phyloP scores from a whole-genome alignment of 2,888 invertebrate species.

The Trissonchulus latispiculum region DNA sequence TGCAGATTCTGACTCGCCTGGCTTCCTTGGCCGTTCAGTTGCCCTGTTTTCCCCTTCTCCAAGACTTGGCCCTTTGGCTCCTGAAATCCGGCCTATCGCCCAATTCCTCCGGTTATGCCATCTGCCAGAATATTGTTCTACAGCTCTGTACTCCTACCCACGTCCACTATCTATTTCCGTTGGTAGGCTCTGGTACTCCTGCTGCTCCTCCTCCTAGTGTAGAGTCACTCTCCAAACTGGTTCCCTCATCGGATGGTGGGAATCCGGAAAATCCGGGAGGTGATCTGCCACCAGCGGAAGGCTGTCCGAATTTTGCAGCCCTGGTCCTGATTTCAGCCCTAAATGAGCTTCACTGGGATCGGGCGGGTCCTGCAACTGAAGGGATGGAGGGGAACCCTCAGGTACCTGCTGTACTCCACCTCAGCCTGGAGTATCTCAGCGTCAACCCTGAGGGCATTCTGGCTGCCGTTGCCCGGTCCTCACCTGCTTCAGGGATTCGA shows the following conservation, averaged over 20 bases:
- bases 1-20: slow-evolving; percentile 18
- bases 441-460: background rate
- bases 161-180: background rate
- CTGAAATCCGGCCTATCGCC: background rate
- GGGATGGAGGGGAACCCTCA: background rate
- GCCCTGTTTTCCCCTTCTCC: slow-evolving; percentile 18
- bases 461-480: background rate
- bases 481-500: background rate
- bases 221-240: background rate
- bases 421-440: background rate
- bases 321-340: background rate
- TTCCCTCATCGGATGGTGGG: background rate
- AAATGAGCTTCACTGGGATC: no score
- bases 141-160: background rate
- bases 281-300: background rate
- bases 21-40: slow-evolving; percentile 22
- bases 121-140: background rate
- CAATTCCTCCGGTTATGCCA: background rate
- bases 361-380: no score
- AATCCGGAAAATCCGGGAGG: no score
- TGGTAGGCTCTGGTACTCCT: no score
- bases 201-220: background rate
- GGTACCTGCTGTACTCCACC: background rate
- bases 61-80: slow-evolving; percentile 24
- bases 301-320: background rate